Conservation (phyloP, 2,888 invertebrate genomes). For the Andrena dorsata region DNA sequence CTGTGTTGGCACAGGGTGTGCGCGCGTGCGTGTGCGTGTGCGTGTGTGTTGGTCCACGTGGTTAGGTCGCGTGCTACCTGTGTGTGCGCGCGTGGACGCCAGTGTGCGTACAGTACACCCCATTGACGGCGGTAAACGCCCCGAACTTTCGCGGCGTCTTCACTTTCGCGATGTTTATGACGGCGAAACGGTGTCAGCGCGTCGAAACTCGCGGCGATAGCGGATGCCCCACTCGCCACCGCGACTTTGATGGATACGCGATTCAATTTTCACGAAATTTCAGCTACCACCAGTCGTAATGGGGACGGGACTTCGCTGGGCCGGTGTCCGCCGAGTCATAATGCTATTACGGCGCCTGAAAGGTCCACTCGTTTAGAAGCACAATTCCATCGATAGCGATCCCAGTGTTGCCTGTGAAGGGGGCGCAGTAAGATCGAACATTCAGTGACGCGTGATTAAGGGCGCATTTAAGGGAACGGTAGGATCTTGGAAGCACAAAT, state of each 20-base stretch:
- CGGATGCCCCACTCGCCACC: background rate
- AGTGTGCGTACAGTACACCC: slow-evolving; percentile 64
- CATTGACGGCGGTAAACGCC: slow-evolving; percentile 73
- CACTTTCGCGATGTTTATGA: slow-evolving; percentile 65
- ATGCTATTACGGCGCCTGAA: background rate
- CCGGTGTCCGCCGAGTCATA: background rate
- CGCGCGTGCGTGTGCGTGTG: slow-evolving; percentile 33
- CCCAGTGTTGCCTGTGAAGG: too few species aligned
- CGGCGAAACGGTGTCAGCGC: slow-evolving; percentile 56
- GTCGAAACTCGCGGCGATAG: slow-evolving; percentile 35
- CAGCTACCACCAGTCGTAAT: too few species aligned
- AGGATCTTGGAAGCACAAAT: too few species aligned
- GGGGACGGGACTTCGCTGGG: background rate
- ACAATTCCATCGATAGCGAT: too few species aligned
- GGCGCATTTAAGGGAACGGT: too few species aligned
- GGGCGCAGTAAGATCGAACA: too few species aligned
- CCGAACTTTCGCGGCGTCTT: slow-evolving; percentile 65
- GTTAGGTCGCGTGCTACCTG: slow-evolving; percentile 24
- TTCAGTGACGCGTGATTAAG: too few species aligned
- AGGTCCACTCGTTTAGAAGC: too few species aligned
- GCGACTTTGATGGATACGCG: slow-evolving; percentile 12
- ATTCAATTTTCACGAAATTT: slow-evolving; percentile 16
- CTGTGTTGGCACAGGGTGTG: slow-evolving; percentile 7
- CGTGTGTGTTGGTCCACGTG: slow-evolving; percentile 64
- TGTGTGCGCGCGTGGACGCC: slow-evolving; percentile 14